Evolutionary conservation across 2,888 invertebrate genomes (phyloP).

Genomic region (Epinotia bilunana): DNA sequence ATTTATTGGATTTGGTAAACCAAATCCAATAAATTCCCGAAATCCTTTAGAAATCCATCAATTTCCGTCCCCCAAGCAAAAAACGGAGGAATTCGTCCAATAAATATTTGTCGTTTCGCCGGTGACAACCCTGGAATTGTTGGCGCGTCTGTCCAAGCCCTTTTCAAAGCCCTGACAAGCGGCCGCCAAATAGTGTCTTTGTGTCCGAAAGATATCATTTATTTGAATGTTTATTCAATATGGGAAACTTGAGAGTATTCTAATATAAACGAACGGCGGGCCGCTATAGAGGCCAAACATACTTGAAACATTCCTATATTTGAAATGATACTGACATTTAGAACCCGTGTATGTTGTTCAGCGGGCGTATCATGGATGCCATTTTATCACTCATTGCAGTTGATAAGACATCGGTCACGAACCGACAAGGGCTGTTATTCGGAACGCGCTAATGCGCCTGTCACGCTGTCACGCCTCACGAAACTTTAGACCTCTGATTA

Average conservation of each 20-base stretch:
- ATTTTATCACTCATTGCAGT: too few species aligned
- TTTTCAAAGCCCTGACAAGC: slow-evolving; percentile 75
- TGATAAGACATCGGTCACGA: too few species aligned
- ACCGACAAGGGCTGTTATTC: too few species aligned
- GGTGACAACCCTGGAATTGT: slow-evolving; percentile 70
- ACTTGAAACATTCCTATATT: slow-evolving; percentile 3
- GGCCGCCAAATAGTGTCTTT: slow-evolving; percentile 73
- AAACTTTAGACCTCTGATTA: too few species aligned
- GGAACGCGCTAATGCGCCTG: too few species aligned
- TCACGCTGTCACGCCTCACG: too few species aligned
- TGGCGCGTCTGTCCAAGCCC: slow-evolving; percentile 76
- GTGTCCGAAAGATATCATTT: slow-evolving; percentile 70
- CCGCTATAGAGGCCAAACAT: not conserved
- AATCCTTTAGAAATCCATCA: slow-evolving; percentile 62
- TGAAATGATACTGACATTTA: too few species aligned
- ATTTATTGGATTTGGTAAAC: too few species aligned
- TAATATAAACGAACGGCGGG: slow-evolving; percentile 48
- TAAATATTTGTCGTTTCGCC: slow-evolving; percentile 65
- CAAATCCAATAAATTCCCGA: slow-evolving; percentile 42
- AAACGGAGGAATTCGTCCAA: slow-evolving; percentile 60
- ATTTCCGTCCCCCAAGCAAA: slow-evolving; percentile 54
- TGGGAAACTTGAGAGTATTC: slow-evolving; percentile 43
- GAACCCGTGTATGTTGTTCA: too few species aligned
- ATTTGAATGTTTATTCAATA: slow-evolving; percentile 59
- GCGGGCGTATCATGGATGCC: too few species aligned